A percentile compares a stretch with the other conserved stretches of the same genome.
Conservation (phyloP, 64 coral and sea anemone genomes). For the Montipora efflorescens region DNA sequence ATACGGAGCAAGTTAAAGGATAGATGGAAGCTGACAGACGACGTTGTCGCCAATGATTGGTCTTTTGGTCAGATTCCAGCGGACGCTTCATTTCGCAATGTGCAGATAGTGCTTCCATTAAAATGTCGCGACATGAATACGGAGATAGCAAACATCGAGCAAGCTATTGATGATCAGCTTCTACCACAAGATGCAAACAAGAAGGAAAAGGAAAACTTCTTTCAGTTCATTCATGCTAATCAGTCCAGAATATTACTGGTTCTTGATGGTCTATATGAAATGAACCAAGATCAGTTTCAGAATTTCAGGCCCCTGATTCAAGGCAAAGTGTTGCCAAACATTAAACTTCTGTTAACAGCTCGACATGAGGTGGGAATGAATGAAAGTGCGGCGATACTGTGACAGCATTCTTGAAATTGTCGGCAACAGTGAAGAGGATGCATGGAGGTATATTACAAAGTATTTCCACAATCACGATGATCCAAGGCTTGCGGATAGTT, state of each 20-base stretch:
- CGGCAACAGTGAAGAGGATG: not conserved
- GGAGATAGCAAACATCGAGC: not conserved
- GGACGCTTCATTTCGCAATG: constrained; percentile 22
- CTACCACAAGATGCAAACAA: constrained; percentile 19
- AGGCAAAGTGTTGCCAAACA: constrained; percentile 15
- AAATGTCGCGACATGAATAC: constrained; percentile 20
- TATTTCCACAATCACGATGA: constrained; percentile 1
- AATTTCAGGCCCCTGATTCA: not conserved
- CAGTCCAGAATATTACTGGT: constrained; percentile 52
- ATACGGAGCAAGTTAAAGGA: constrained; percentile 24
- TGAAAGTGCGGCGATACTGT: constrained; percentile 15
- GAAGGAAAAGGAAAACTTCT: not conserved
- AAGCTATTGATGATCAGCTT: constrained; percentile 42
- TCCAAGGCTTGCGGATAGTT: not conserved
- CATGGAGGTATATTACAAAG: not conserved
- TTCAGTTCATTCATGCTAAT: constrained; percentile 22
- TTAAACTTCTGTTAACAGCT: constrained; percentile 15
- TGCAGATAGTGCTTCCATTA: constrained; percentile 17
- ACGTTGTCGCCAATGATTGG: constrained; percentile 47
- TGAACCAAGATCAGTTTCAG: not conserved
- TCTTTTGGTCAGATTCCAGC: constrained; percentile 23
- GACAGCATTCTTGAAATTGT: constrained; percentile 39
- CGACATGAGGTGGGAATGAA: constrained; percentile 33
- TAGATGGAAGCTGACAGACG: not conserved
- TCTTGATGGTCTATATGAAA: constrained; percentile 48